Percentiles rank a stretch among this genome's conserved stretches.
These are phyloP conservation scores for Drosophila falleni DNA, from an alignment of 2,888 invertebrate genomes.

Conservation along the genomic window DNA sequence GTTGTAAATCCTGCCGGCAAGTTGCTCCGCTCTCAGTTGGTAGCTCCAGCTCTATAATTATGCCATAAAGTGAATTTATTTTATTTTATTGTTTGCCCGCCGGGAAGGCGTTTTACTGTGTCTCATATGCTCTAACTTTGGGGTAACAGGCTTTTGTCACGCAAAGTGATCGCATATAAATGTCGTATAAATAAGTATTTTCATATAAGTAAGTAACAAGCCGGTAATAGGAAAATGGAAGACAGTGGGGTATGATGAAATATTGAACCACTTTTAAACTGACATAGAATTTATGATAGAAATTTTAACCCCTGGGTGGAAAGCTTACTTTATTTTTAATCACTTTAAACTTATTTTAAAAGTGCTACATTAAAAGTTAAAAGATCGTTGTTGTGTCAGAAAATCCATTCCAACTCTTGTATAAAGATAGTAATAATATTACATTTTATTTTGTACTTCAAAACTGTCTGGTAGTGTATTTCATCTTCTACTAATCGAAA, in stretches of 20 bases:
- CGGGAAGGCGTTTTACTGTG: constrained; percentile 2
- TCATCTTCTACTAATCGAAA: neutral
- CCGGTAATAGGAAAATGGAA: neutral
- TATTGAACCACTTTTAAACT: neutral
- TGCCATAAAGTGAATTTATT: constrained; percentile 47
- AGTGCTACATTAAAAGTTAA: neutral
- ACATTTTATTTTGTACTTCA: neutral
- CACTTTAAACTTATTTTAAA: neutral
- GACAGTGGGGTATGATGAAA: no score
- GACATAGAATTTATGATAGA: neutral
- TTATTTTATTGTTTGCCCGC: constrained; percentile 44
- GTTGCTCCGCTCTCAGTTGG: constrained; percentile 25
- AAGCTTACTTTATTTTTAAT: neutral
- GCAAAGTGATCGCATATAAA: neutral
- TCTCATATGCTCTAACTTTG: constrained; percentile 8
- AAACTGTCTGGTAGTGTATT: neutral
- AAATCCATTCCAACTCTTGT: neutral
- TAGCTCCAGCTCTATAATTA: constrained; percentile 43
- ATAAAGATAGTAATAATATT: neutral
- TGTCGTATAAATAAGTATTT: neutral
- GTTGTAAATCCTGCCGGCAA: constrained; percentile 31
- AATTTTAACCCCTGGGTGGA: no score
- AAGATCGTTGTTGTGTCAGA: no score
- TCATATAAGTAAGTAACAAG: neutral
- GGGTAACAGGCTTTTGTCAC: constrained; percentile 3